phyloP scores from a whole-genome alignment of 2,797 vertebrate genomes.

The Microctenopoma lineatum region DNA sequence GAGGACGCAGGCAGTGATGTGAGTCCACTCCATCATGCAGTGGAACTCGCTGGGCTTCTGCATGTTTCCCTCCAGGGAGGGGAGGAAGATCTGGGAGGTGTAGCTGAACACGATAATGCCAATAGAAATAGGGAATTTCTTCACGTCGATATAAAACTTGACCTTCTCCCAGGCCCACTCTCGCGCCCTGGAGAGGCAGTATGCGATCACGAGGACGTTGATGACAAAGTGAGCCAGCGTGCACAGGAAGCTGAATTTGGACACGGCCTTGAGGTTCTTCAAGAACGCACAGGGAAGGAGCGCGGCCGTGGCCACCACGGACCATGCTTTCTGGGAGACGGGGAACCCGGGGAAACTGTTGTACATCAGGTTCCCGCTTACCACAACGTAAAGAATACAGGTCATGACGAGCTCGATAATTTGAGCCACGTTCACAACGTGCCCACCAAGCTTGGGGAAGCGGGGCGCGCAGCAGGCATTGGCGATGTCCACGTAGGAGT shows the following conservation, averaged over 20 bases:
- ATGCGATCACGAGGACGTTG: conserved; percentile 93
- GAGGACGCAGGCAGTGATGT: conserved; percentile 92
- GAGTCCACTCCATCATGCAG: conserved; percentile 98
- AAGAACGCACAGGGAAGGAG: conserved; percentile 94
- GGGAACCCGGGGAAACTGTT: conserved; percentile 94
- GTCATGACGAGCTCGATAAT: conserved; percentile 98
- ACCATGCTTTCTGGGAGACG: conserved; percentile 95
- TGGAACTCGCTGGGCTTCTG: conserved; percentile 93
- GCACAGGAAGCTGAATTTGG: conserved; percentile 95
- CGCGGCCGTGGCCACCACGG: conserved; percentile 90
- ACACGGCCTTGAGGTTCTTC: conserved; percentile 95
- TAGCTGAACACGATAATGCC: conserved; percentile 98
- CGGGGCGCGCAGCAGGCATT: conserved; percentile 94
- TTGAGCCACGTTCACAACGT: conserved; percentile 94
- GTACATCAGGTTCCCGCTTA: conserved; percentile 96
- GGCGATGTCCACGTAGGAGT: conserved; percentile 95
- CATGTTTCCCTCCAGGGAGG: conserved; percentile 96
- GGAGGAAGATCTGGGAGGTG: conserved; percentile 97
- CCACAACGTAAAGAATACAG: conserved; percentile 96
- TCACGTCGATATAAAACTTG: conserved; percentile 96
- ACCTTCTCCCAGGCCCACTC: conserved; percentile 98
- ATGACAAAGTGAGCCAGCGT: conserved; percentile 93
- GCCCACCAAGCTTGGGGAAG: conserved; percentile 91
- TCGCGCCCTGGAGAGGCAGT: conserved; percentile 92
- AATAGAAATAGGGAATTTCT: conserved; percentile 96